Percentiles rank a stretch among this genome's conserved stretches.
Evolutionary conservation across 2,888 invertebrate species (phyloP).

Genomic region (Mylabris sibirica): DNA sequence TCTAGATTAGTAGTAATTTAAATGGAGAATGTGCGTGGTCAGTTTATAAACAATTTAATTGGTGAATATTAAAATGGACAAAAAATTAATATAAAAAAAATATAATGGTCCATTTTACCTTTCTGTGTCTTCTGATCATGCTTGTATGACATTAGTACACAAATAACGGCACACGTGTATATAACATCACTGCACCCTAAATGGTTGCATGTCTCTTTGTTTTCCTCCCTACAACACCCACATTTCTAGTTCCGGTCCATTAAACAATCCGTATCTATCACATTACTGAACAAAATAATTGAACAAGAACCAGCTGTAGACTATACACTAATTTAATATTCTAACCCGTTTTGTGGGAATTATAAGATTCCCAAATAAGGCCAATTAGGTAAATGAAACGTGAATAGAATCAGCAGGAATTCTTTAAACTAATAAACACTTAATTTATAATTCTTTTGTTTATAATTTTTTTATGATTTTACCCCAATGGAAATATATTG

Average conservation of each 20-base stretch:
- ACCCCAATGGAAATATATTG: conserved; percentile 37
- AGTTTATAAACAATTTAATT: conserved; percentile 7
- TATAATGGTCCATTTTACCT: conserved; percentile 44
- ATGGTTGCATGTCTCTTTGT: conserved; percentile 18
- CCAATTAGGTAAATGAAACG: conserved; percentile 8
- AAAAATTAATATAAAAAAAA: conserved; percentile 16
- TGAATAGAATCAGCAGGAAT: conserved; percentile 7
- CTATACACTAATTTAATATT: neutral
- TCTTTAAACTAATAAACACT: neutral
- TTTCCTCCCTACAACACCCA: conserved; percentile 7
- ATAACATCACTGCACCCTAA: conserved; percentile 31
- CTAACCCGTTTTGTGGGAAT: neutral
- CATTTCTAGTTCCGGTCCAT: conserved; percentile 21
- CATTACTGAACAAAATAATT: conserved; percentile 7
- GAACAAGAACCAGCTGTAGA: conserved; percentile 4
- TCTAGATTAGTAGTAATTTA: neutral
- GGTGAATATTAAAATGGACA: conserved; percentile 9
- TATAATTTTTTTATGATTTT: neutral
- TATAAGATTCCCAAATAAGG: neutral
- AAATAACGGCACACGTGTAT: conserved; percentile 35
- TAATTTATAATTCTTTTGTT: neutral
- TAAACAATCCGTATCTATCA: conserved; percentile 17
- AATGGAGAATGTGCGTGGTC: conserved; percentile 1
- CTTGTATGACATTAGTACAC: conserved; percentile 36
- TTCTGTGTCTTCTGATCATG: conserved; percentile 54